phyloP scores from a whole-genome alignment of 1,140 invertebrate genomes.

The Plutomurus gul region DNA sequence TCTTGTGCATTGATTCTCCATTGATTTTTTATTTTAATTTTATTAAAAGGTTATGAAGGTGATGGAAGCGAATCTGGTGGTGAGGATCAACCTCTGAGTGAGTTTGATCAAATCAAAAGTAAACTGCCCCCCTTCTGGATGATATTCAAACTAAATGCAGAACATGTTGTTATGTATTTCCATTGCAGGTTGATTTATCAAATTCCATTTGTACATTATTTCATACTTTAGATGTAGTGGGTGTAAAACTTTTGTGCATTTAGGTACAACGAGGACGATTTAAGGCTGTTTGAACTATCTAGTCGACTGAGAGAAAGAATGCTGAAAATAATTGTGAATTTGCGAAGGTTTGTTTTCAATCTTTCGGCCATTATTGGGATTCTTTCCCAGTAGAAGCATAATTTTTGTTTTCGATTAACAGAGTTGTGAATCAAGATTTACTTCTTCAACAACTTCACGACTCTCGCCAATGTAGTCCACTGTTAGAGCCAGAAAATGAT shows the following conservation, averaged over 20 bases:
- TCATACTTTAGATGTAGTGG: background rate
- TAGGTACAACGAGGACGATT: constrained; percentile 57
- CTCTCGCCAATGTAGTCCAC: constrained; percentile 69
- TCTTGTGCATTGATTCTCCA: background rate
- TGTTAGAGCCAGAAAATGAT: constrained; percentile 72
- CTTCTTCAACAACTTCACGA: constrained; percentile 72
- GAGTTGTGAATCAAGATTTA: constrained; percentile 73
- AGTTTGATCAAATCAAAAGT: background rate
- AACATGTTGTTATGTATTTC: constrained; percentile 71
- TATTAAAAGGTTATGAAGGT: constrained; percentile 63
- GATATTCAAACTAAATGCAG: constrained; percentile 67
- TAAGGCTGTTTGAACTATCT: constrained; percentile 18
- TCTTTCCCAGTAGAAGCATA: background rate
- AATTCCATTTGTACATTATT: background rate
- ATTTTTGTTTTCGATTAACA: constrained; percentile 58
- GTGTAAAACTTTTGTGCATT: background rate
- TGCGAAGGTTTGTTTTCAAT: constrained; percentile 32
- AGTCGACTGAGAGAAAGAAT: constrained; percentile 33
- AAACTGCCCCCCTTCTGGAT: constrained; percentile 77
- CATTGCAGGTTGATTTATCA: constrained; percentile 62
- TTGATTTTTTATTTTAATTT: background rate
- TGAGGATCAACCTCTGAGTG: constrained; percentile 63
- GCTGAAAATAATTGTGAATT: background rate
- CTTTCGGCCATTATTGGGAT: no score
- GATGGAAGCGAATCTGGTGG: constrained; percentile 68